Conservation (phyloP, 1,140 invertebrate species). For the Chrysomallon squamiferum region DNA sequence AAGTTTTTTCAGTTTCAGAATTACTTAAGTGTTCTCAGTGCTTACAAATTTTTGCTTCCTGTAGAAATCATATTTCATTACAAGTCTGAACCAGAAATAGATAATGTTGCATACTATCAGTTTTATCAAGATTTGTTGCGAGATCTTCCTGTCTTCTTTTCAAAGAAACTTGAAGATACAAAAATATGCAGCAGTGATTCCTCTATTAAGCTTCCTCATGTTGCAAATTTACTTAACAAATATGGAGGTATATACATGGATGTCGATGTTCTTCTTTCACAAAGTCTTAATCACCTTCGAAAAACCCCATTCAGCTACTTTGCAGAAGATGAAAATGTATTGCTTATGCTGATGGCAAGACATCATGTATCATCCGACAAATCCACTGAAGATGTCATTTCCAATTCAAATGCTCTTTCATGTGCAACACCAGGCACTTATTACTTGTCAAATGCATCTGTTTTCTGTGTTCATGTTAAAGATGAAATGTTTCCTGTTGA, state of each 20-base stretch:
- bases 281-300: conserved; percentile 1
- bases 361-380: background rate
- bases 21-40: conserved; percentile 45
- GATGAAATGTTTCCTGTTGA: conserved; percentile 26
- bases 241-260: conserved; percentile 29
- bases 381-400: background rate
- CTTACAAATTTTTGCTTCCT: conserved; percentile 26
- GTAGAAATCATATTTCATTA: conserved; percentile 31
- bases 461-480: conserved; percentile 14
- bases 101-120: conserved; percentile 28
- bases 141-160: conserved; percentile 22
- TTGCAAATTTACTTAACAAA: conserved; percentile 15
- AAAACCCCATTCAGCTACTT: background rate
- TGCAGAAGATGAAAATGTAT: background rate
- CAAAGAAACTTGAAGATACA: conserved; percentile 7
- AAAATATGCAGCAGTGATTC: conserved; percentile 12
- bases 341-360: background rate
- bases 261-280: conserved; percentile 19
- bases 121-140: conserved; percentile 22
- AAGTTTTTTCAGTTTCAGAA: conserved; percentile 39
- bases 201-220: background rate
- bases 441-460: background rate
- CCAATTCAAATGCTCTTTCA: background rate
- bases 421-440: background rate
- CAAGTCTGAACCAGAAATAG: conserved; percentile 15